These are phyloP conservation scores for Cephalopachus bancanus DNA, from an alignment of 2,797 vertebrate genomes.

Conservation along the genomic window DNA sequence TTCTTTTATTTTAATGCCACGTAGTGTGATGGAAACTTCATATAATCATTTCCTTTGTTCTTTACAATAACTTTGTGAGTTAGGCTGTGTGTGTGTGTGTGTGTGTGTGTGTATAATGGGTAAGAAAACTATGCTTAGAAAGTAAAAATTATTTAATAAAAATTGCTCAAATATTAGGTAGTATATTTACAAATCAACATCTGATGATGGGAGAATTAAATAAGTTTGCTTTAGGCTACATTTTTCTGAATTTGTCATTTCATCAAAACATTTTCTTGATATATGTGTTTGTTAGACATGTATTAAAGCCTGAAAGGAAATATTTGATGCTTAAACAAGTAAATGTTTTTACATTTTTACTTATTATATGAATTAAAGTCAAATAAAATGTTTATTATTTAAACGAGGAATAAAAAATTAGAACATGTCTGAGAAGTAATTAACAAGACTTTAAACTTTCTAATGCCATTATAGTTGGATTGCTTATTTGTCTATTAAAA, in stretches of 20 bases:
- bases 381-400: conserved; percentile 45
- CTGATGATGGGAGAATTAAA: neutral
- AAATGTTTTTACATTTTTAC: neutral
- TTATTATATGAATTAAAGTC: neutral
- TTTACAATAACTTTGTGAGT: neutral
- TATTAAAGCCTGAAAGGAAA: neutral
- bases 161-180: neutral
- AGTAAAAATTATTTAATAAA: neutral
- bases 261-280: neutral
- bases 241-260: neutral
- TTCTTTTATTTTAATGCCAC: neutral
- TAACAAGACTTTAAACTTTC: neutral
- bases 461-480: conserved; percentile 9
- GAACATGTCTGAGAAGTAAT: neutral
- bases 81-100: neutral
- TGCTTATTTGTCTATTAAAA: conserved; percentile 50
- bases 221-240: neutral
- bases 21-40: neutral
- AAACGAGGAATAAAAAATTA: conserved; percentile 25
- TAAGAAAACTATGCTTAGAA: neutral
- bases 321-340: neutral
- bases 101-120: neutral
- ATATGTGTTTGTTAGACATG: neutral
- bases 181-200: neutral
- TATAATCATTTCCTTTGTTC: neutral